Evolutionary conservation across 2,797 vertebrate species (phyloP).

Genomic region (Triplophysa bombifrons): DNA sequence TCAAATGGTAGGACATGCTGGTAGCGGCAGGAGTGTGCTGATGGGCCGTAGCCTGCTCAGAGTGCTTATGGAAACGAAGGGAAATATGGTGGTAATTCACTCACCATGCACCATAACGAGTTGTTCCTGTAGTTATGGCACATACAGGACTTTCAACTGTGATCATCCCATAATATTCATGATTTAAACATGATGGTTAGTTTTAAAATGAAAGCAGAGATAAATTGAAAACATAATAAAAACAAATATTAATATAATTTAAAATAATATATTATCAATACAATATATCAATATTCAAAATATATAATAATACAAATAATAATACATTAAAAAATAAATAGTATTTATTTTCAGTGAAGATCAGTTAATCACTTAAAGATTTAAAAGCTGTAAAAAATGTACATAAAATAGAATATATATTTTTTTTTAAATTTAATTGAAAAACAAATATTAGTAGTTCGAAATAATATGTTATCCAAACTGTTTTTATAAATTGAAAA

Average conservation of each 20-base stretch:
- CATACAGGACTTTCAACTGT: conserved; percentile 5
- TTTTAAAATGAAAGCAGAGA: conserved; percentile 12
- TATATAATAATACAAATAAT: too few relatives aligned
- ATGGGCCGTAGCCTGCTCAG: conserved; percentile 43
- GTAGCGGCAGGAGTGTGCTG: conserved; percentile 35
- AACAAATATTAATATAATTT: too few relatives aligned
- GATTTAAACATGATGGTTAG: conserved; percentile 20
- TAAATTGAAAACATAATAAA: background rate
- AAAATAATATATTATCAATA: too few relatives aligned
- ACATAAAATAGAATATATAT: background rate
- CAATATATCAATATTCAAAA: too few relatives aligned
- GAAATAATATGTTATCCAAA: background rate
- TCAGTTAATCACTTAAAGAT: background rate
- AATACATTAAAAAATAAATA: too few relatives aligned
- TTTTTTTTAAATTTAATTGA: background rate
- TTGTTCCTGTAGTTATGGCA: conserved; percentile 35
- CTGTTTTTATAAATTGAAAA: background rate
- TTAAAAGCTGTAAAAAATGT: background rate
- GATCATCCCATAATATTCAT: conserved; percentile 15
- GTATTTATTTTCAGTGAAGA: too few relatives aligned
- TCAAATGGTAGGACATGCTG: conserved; percentile 54
- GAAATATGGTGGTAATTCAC: conserved; percentile 45
- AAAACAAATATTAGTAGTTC: too few relatives aligned
- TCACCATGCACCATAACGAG: conserved; percentile 19
- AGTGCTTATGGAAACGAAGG: conserved; percentile 28